Conservation (phyloP, 2,797 vertebrate species). For the Cuniculus paca region DNA sequence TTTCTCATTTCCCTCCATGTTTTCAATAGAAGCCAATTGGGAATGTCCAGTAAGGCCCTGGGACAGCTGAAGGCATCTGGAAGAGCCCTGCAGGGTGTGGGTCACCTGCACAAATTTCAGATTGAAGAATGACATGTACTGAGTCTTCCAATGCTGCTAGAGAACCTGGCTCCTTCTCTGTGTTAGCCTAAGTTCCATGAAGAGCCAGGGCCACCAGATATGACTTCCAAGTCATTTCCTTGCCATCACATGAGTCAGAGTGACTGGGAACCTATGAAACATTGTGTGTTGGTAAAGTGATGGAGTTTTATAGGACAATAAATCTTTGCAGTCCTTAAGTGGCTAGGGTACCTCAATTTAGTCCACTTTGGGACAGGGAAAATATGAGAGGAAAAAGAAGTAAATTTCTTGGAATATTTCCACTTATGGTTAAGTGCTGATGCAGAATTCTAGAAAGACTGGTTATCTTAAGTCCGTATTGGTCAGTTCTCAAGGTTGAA, state of each 20-base stretch:
- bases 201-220: neutral
- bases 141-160: neutral
- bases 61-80: neutral
- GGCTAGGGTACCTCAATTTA: neutral
- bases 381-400: neutral
- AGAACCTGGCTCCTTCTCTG: neutral
- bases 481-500: neutral
- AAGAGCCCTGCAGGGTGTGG: neutral
- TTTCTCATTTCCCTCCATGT: constrained; percentile 4
- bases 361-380: neutral
- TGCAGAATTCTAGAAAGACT: neutral
- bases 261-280: neutral
- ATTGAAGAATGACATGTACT: neutral
- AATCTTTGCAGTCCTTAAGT: neutral
- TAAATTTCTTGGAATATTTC: constrained; percentile 32
- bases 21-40: neutral
- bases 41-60: neutral
- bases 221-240: neutral
- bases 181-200: neutral
- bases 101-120: neutral
- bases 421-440: neutral
- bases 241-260: neutral
- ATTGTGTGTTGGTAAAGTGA: neutral
- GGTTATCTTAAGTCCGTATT: neutral
- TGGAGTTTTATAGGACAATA: neutral